A percentile compares a stretch with the other conserved stretches of the same genome.
Conservation (phyloP, 2,888 invertebrate species). For the Hipparchia sbordonii region DNA sequence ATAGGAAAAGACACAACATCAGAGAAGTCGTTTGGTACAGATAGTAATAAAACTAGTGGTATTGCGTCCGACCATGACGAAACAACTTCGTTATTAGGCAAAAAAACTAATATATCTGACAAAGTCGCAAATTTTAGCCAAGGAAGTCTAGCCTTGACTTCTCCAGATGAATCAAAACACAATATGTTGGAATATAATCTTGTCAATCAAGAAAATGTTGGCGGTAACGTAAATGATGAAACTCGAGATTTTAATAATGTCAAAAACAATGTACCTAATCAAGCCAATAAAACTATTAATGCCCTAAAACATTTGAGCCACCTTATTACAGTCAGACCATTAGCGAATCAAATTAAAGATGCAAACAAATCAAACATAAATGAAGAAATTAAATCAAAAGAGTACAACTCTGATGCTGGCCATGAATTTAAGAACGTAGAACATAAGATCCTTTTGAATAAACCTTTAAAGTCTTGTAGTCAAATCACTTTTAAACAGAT, state of each 20-base stretch:
- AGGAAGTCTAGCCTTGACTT: background rate
- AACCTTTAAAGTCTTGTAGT: constrained; percentile 39
- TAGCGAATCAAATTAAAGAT: constrained; percentile 43
- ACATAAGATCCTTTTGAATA: constrained; percentile 46
- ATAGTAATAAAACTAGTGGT: background rate
- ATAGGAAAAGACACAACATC: background rate
- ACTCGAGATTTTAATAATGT: constrained; percentile 15
- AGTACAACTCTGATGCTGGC: background rate
- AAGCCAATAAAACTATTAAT: constrained; percentile 47
- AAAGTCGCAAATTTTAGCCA: background rate
- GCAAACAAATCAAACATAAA: constrained; percentile 29
- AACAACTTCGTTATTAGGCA: background rate
- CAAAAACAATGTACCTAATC: constrained; percentile 31
- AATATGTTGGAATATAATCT: background rate
- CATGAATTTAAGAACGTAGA: constrained; percentile 19
- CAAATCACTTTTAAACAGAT: constrained; percentile 8
- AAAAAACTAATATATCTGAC: background rate
- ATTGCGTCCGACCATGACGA: background rate
- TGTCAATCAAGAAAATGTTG: background rate
- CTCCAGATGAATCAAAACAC: background rate
- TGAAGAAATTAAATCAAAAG: constrained; percentile 15
- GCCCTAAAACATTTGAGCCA: constrained; percentile 63
- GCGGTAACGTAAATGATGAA: constrained; percentile 10
- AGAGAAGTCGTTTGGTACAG: background rate
- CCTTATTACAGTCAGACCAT: constrained; percentile 62